phyloP scores from a whole-genome alignment of 2,888 invertebrate species.

The Eristalis arbustorum region DNA sequence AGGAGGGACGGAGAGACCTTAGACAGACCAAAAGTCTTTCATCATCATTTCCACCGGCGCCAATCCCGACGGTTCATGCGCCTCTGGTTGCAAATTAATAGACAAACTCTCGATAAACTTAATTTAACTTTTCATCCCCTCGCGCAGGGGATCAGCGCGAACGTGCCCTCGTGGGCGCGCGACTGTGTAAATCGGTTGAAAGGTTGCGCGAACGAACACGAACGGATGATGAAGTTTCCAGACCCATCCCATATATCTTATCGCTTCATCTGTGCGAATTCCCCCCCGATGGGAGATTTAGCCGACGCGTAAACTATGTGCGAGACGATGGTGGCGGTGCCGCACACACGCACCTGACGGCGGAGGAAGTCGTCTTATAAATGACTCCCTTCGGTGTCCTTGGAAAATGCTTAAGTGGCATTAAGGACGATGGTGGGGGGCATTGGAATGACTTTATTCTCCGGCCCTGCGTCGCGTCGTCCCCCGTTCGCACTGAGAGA shows the following conservation, averaged over 20 bases:
- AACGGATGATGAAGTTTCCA: not conserved
- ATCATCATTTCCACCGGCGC: conserved; percentile 39
- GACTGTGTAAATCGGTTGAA: not conserved
- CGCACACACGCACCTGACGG: not conserved
- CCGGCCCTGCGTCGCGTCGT: not conserved
- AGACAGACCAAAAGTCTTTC: conserved; percentile 31
- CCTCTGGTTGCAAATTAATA: conserved; percentile 52
- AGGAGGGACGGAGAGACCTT: not conserved
- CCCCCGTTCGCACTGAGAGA: not conserved
- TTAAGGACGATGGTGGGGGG: conserved; percentile 9
- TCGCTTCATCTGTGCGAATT: conserved; percentile 1
- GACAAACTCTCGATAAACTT: conserved; percentile 66
- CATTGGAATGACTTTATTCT: not conserved
- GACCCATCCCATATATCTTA: not conserved
- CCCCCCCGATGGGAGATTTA: conserved; percentile 1
- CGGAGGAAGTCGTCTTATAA: not conserved
- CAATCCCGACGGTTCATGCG: not conserved
- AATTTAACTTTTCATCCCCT: conserved; percentile 59
- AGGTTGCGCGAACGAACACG: not conserved
- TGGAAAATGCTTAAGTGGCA: conserved; percentile 39
- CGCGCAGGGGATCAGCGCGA: not conserved
- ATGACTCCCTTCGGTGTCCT: conserved; percentile 45
- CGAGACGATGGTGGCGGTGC: conserved; percentile 17
- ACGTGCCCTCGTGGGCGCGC: not conserved
- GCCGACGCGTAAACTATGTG: conserved; percentile 41